Percentiles rank a stretch among this genome's conserved stretches.
Evolutionary conservation across 2,797 vertebrate genomes (phyloP).

Genomic region (Lepidocolaptes lacrymiger): DNA sequence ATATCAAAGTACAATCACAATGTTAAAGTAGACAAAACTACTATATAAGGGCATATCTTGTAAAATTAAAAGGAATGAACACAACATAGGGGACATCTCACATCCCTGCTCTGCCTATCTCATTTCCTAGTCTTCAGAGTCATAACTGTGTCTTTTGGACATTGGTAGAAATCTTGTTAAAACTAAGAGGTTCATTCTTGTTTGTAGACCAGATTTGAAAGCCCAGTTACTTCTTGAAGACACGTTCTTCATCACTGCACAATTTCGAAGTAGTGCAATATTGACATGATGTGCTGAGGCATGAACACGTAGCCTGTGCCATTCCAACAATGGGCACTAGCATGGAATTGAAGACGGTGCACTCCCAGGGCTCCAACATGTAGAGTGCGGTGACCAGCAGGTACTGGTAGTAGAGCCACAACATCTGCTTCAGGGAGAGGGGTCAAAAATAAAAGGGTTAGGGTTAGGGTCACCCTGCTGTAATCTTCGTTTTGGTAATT

Average conservation of each 20-base stretch:
- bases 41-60: conserved; percentile 75
- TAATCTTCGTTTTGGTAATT: no score
- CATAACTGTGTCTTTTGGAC: conserved; percentile 41
- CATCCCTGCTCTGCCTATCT: conserved; percentile 59
- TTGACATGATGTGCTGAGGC: conserved; percentile 98
- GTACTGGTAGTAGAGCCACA: no score
- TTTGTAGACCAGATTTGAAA: conserved; percentile 23
- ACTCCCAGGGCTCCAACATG: no score
- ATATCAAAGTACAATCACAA: conserved; percentile 83
- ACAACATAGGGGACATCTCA: conserved; percentile 68
- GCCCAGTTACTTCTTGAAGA: neutral
- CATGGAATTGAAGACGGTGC: conserved; percentile 75
- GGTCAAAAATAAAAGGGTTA: no score
- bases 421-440: no score
- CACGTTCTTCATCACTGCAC: conserved; percentile 83
- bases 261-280: conserved; percentile 95
- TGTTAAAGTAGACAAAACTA: conserved; percentile 82
- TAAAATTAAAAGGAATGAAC: conserved; percentile 79
- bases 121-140: conserved; percentile 60
- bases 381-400: no score
- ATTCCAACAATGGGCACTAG: conserved; percentile 91
- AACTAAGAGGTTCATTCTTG: conserved; percentile 51
- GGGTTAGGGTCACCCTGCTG: no score
- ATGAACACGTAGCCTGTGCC: conserved; percentile 98
- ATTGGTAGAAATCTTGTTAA: conserved; percentile 53